phyloP scores from a whole-genome alignment of 2,797 vertebrate species.

The Pseudotriccus pelzelni region DNA sequence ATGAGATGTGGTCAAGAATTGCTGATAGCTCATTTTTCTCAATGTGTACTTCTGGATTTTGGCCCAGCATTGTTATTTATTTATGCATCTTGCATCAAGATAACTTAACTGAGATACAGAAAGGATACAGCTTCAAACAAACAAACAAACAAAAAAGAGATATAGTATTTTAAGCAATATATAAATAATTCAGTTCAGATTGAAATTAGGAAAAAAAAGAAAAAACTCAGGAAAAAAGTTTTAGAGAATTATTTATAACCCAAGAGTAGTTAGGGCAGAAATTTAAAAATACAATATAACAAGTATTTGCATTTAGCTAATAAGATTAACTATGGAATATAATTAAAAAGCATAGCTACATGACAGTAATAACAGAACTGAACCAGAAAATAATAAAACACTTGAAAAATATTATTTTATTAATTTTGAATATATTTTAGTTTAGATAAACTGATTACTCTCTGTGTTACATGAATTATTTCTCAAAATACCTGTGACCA shows the following conservation, averaged over 20 bases:
- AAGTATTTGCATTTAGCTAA: not conserved
- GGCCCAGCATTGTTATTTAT: not conserved
- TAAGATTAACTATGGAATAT: not conserved
- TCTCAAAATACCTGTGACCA: not conserved
- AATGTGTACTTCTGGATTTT: not conserved
- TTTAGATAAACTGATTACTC: not conserved
- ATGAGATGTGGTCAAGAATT: not conserved
- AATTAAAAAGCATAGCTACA: not conserved
- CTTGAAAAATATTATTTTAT: not conserved
- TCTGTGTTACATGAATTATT: not conserved
- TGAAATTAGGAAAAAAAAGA: not conserved
- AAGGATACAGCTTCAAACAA: not conserved
- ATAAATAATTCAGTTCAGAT: not conserved
- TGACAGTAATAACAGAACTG: not conserved
- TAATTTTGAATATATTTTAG: not conserved
- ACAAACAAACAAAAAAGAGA: not conserved
- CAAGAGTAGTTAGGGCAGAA: not conserved
- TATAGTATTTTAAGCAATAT: not conserved
- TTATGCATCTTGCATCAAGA: not conserved
- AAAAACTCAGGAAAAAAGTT: accelerated
- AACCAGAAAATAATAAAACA: not conserved
- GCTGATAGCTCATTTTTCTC: not conserved
- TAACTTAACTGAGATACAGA: not conserved
- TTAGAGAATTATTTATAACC: not conserved
- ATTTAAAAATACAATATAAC: not conserved